Evolutionary conservation across 2,797 vertebrate genomes (phyloP).

Genomic region (Agapornis canus): DNA sequence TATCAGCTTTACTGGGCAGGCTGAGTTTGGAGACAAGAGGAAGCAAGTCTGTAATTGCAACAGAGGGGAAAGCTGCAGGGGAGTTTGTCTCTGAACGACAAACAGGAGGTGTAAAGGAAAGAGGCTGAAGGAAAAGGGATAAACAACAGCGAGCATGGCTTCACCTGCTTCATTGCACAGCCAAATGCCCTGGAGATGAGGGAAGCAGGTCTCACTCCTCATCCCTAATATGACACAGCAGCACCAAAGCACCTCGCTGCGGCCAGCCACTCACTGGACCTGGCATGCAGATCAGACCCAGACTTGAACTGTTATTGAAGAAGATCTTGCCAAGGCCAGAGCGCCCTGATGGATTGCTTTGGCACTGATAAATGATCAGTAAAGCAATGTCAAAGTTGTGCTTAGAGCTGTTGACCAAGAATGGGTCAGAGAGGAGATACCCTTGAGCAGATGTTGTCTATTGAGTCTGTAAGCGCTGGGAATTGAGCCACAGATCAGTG

Average conservation of each 20-base stretch:
- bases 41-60: not conserved
- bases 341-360: not conserved
- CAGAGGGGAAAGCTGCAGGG: constrained; percentile 51
- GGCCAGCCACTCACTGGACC: fast-evolving
- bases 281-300: not conserved
- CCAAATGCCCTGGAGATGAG: not conserved
- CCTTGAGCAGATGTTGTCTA: not conserved
- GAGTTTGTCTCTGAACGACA: not conserved
- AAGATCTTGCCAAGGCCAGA: not conserved
- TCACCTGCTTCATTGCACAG: not conserved
- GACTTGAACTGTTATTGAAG: not conserved
- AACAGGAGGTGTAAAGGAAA: not conserved
- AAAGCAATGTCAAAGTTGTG: not conserved
- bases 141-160: not conserved
- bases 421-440: not conserved
- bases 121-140: not conserved
- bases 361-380: not conserved
- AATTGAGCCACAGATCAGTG: not conserved
- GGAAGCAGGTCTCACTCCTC: not conserved
- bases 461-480: fast-evolving
- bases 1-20: not conserved
- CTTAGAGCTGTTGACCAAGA: not conserved
- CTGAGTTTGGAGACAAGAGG: not conserved
- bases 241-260: not conserved
- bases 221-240: not conserved